Base-by-base conservation (phyloP, 1,140 invertebrate genomes). In the Megathymus violae region DNA sequence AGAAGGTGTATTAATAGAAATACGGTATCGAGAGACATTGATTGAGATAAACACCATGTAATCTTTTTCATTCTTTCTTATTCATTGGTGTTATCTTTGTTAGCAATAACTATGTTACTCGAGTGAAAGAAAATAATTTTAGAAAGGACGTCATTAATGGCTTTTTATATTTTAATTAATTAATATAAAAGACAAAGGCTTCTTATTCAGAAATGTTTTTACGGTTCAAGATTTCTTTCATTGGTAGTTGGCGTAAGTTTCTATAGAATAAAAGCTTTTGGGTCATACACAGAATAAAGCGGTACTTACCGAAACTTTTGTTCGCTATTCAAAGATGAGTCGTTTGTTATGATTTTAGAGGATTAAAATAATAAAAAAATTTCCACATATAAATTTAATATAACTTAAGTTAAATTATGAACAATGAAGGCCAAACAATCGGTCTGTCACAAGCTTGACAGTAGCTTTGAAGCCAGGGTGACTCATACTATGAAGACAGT, bases 91-190 rank as follows among this genome's bases (percentile, higher is more conserved):
- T n/a, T n/a, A n/a, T n/a, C n/a, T n/a, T n/a, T n/a, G n/a, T n/a
- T n/a, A n/a, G n/a, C n/a, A n/a, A n/a, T n/a, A n/a, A n/a, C n/a
- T n/a, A n/a, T n/a, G n/a, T n/a, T n/a, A n/a, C n/a, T n/a, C n/a
- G n/a, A n/a, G n/a, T n/a, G n/a, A 54, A 5, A 25, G 7, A 54
- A 54, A 54, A 13, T 13, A 22, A 22, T 27, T 3, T 7, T 9
- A 52, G 19, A 56, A 31, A 43, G 34, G 27, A 22, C 52, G 31
- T 56, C 52, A 43, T 31, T 56, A 56, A 56, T 40, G 25, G 17
- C 13, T 13, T 56, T 43, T 54, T 54, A 54, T 44, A 25, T 43
- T 56, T 56, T 56, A 56, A 58, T 58, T 58, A 46, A 58, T 56
- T 58, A 46, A 46, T 58, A 15, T 19, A 19, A 13, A 31, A 46